These are phyloP conservation scores for Aurelia aurita DNA, from an alignment of 30 jellyfish, hydroid and myxozoan species.

Conservation along the genomic window DNA sequence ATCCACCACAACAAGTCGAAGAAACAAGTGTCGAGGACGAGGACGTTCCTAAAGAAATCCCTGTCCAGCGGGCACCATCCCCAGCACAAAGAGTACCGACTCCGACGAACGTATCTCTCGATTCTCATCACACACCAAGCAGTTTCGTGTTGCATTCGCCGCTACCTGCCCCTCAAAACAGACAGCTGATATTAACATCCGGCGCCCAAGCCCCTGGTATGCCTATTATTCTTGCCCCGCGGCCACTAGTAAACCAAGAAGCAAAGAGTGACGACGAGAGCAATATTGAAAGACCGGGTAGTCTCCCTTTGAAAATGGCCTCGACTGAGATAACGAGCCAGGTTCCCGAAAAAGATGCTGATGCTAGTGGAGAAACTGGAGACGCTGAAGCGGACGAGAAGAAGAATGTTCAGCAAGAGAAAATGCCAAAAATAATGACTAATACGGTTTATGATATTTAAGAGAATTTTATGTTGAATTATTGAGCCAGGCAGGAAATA, in stretches of 20 bases:
- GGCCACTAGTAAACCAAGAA: constrained; percentile 41
- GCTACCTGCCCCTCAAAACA: constrained; percentile 65
- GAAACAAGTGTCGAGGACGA: background rate
- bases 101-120: constrained; percentile 41
- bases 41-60: background rate
- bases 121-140: constrained; percentile 51
- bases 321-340: constrained; percentile 44
- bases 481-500: too few relatives aligned
- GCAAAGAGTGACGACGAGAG: background rate
- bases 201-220: constrained; percentile 77
- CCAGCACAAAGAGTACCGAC: constrained; percentile 27
- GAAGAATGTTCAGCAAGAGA: constrained; percentile 13
- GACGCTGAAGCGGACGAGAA: constrained; percentile 13
- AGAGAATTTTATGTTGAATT: background rate
- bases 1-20: background rate
- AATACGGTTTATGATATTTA: constrained; percentile 68
- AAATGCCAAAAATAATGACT: constrained; percentile 62
- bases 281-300: constrained; percentile 18
- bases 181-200: constrained; percentile 49
- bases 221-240: constrained; percentile 75
- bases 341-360: constrained; percentile 48
- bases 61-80: constrained; percentile 13
- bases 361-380: background rate
- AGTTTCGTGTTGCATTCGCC: constrained; percentile 76
- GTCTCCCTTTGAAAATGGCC: constrained; percentile 46